Percentiles rank a stretch among this genome's conserved stretches.
These are phyloP conservation scores for Artibeus jamaicensis DNA, from an alignment of 2,797 vertebrate genomes.

Conservation along the genomic window DNA sequence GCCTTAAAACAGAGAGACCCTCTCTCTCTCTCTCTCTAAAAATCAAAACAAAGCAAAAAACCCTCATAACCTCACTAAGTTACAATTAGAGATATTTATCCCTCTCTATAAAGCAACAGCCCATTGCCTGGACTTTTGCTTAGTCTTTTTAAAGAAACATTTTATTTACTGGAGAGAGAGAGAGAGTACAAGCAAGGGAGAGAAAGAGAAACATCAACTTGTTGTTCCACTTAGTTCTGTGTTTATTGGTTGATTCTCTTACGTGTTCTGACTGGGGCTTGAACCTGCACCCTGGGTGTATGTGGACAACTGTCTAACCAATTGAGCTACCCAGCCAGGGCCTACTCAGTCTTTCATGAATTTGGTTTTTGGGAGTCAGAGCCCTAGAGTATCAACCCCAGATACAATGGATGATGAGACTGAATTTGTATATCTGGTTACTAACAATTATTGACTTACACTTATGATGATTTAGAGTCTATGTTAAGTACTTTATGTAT, in stretches of 20 bases:
- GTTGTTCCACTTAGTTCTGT: not conserved
- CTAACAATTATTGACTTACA: not conserved
- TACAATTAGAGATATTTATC: not conserved
- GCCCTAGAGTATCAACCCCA: not conserved
- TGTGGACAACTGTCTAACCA: not conserved
- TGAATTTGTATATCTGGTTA: not conserved
- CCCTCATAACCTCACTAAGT: not conserved
- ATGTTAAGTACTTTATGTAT: not conserved
- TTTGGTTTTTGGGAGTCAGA: not conserved
- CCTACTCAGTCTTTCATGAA: not conserved
- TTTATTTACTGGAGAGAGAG: not conserved
- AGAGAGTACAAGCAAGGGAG: too few species aligned
- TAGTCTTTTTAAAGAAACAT: not conserved
- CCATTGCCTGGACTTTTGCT: not conserved
- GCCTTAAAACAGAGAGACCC: not conserved
- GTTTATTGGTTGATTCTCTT: not conserved
- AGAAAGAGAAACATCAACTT: too few species aligned
- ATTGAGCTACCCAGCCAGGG: not conserved
- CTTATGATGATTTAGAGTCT: not conserved
- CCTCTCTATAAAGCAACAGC: not conserved
- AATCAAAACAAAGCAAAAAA: not conserved
- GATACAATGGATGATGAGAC: not conserved
- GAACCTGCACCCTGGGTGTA: not conserved
- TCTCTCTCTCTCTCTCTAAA: not conserved
- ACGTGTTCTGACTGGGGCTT: not conserved